Percentiles rank a stretch among this genome's conserved stretches.
These are phyloP conservation scores for Gambelia wislizenii DNA, from an alignment of 2,797 vertebrate species.

Conservation along the genomic window DNA sequence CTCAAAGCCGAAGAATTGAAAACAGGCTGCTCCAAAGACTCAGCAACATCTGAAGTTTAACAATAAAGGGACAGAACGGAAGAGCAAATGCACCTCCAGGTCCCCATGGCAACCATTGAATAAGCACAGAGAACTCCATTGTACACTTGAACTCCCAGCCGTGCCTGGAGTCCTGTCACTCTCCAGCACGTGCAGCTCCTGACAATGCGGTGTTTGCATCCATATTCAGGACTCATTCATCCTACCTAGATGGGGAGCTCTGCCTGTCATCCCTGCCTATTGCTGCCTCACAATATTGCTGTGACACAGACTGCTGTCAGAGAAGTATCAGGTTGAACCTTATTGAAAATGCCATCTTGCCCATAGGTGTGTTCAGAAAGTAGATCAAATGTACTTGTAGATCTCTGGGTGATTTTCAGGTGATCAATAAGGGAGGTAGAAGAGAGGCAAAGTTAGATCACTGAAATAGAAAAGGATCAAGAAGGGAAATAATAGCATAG, in stretches of 20 bases:
- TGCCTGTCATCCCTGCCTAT: background rate
- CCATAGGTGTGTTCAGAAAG: background rate
- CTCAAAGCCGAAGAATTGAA: background rate
- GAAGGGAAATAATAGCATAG: background rate
- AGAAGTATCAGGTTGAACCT: background rate
- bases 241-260: background rate
- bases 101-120: slow-evolving; percentile 52
- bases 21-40: background rate
- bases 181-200: background rate
- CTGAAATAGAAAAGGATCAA: background rate
- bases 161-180: background rate
- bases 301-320: background rate
- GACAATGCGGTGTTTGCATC: background rate
- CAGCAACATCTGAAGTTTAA: slow-evolving; percentile 29
- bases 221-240: background rate
- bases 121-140: slow-evolving; percentile 2
- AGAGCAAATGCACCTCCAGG: background rate
- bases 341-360: background rate
- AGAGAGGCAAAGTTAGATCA: background rate
- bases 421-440: background rate
- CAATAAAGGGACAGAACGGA: slow-evolving; percentile 23
- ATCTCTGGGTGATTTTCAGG: background rate
- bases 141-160: slow-evolving; percentile 6
- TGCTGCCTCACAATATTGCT: background rate
- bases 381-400: background rate